Evolutionary conservation across 1,140 invertebrate genomes (phyloP).

Genomic region (Amphibalanus amphitrite): DNA sequence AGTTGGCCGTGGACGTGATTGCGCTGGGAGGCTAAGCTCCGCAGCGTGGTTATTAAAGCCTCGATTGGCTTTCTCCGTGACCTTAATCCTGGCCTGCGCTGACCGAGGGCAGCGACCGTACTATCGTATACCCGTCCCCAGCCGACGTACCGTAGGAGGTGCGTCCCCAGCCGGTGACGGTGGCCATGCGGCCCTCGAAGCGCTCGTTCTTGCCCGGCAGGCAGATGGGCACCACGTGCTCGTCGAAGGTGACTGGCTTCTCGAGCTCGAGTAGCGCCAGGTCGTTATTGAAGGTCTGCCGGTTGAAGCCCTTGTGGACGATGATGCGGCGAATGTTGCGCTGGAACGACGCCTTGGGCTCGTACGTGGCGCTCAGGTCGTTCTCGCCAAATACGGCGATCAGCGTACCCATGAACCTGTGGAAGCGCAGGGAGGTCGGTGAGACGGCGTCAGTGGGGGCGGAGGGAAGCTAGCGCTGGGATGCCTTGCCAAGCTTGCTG

Average conservation of each 20-base stretch:
- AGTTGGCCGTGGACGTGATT: no score
- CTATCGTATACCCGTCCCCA: no score
- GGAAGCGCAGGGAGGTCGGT: constrained; percentile 13
- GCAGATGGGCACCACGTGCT: constrained; percentile 81
- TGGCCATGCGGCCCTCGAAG: constrained; percentile 63
- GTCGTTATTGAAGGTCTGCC: constrained; percentile 79
- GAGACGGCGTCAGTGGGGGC: no score
- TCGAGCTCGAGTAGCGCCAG: constrained; percentile 69
- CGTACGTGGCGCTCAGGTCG: constrained; percentile 66
- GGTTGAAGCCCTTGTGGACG: constrained; percentile 70
- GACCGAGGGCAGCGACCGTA: no score
- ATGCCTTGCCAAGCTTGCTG: no score
- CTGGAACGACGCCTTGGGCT: constrained; percentile 51
- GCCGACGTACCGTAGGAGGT: no score
- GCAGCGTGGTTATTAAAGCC: no score
- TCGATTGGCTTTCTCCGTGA: no score
- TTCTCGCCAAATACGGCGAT: constrained; percentile 80
- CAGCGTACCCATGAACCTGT: constrained; percentile 67
- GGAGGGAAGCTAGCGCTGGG: no score
- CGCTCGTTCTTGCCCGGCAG: constrained; percentile 64
- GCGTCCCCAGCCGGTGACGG: no score
- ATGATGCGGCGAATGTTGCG: constrained; percentile 73
- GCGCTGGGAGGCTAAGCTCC: no score
- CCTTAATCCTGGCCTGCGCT: no score
- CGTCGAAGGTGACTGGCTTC: constrained; percentile 58